Percentiles rank a stretch among this genome's conserved stretches.
Evolutionary conservation across 2,888 invertebrate species (phyloP).

Genomic region (Pristionchus maxplancki): DNA sequence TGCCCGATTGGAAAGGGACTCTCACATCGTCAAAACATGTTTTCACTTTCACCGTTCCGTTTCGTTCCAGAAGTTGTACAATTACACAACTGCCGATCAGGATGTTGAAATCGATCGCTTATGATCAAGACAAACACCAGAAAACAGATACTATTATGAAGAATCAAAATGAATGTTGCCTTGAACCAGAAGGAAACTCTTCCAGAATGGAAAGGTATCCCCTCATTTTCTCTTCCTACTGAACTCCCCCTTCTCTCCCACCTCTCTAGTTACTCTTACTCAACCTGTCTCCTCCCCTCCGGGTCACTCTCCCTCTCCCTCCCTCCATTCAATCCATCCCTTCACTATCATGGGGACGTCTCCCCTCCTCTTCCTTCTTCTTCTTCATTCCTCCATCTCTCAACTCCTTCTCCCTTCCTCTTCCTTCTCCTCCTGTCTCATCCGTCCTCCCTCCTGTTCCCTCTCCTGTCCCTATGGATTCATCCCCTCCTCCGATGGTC

Average conservation of each 20-base stretch:
- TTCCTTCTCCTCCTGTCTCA: background rate
- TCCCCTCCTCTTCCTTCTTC: constrained; percentile 12
- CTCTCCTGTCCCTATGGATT: constrained; percentile 46
- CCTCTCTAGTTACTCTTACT: constrained; percentile 31
- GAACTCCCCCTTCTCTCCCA: constrained; percentile 25
- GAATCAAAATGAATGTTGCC: background rate
- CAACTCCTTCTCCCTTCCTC: background rate
- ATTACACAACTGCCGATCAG: background rate
- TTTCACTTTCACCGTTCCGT: background rate
- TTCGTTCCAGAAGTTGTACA: background rate
- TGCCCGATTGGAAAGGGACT: background rate
- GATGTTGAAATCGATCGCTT: background rate
- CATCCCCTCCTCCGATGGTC: constrained; percentile 17
- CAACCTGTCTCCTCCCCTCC: constrained; percentile 36
- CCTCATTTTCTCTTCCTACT: background rate
- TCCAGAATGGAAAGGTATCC: background rate
- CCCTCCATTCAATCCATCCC: background rate
- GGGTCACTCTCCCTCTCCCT: background rate
- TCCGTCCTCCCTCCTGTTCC: constrained; percentile 7
- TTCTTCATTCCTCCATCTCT: background rate
- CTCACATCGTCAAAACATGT: background rate
- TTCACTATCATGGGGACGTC: background rate
- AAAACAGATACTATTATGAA: background rate
- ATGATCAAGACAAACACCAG: background rate
- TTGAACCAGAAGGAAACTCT: background rate